Evolutionary conservation across 2,113 vertebrate species (phyloP).

Genomic region (Centropus unirufus): DNA sequence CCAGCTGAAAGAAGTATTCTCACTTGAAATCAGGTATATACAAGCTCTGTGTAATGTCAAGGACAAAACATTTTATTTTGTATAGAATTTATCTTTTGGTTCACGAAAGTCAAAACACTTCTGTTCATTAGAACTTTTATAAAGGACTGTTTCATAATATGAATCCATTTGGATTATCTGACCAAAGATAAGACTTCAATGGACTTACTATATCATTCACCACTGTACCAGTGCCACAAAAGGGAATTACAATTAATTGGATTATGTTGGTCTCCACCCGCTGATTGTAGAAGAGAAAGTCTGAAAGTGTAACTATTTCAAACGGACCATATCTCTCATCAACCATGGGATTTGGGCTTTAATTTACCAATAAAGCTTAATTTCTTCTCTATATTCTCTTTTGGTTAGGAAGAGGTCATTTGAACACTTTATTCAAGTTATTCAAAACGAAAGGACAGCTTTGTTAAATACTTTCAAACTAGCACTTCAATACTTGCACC

Average conservation of each 20-base stretch:
- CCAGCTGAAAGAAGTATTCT: not conserved
- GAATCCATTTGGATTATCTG: slow-evolving; percentile 81
- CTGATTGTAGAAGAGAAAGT: slow-evolving; percentile 77
- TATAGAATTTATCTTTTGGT: slow-evolving; percentile 52
- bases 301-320: slow-evolving; percentile 78
- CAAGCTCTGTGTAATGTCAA: slow-evolving; percentile 30
- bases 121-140: slow-evolving; percentile 71
- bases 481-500: not conserved
- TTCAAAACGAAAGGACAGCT: slow-evolving; percentile 68
- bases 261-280: slow-evolving; percentile 79
- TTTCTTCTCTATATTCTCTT: slow-evolving; percentile 73
- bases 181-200: slow-evolving; percentile 81
- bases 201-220: slow-evolving; percentile 75
- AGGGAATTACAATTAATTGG: slow-evolving; percentile 84
- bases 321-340: slow-evolving; percentile 77
- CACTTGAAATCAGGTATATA: slow-evolving; percentile 3
- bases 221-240: slow-evolving; percentile 75
- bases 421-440: slow-evolving; percentile 75
- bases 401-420: slow-evolving; percentile 71
- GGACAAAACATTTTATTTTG: slow-evolving; percentile 56
- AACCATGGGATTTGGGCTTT: slow-evolving; percentile 77
- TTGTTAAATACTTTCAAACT: slow-evolving; percentile 26
- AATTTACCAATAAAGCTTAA: slow-evolving; percentile 81
- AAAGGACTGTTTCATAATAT: slow-evolving; percentile 75
- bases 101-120: slow-evolving; percentile 66